These are phyloP conservation scores for Plumapathes pennacea DNA, from an alignment of 92 coral and sea anemone species.

Conservation along the genomic window DNA sequence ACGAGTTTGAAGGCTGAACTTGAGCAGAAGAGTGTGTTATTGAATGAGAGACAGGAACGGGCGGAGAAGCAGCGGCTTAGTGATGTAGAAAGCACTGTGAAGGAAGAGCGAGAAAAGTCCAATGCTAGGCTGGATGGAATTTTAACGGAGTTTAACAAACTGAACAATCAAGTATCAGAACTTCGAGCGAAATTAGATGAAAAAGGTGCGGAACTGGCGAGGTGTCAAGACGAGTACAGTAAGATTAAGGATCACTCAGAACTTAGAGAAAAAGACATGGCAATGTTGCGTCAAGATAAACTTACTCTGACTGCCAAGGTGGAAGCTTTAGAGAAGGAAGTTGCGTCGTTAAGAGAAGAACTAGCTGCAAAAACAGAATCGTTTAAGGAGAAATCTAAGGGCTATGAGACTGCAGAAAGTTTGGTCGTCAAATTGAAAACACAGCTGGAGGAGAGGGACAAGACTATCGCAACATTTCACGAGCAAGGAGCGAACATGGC, in stretches of 20 bases:
- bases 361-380: constrained; percentile 30
- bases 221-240: constrained; percentile 35
- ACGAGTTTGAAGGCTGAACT: constrained; percentile 36
- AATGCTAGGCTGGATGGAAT: constrained; percentile 64
- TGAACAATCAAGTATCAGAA: constrained; percentile 26
- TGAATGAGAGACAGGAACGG: constrained; percentile 57
- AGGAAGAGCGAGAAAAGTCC: constrained; percentile 61
- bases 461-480: constrained; percentile 67
- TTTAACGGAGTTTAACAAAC: constrained; percentile 63
- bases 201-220: constrained; percentile 50
- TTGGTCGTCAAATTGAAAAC: constrained; percentile 58
- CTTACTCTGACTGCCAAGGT: constrained; percentile 45
- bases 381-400: constrained; percentile 39
- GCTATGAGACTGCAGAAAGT: constrained; percentile 47
- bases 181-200: constrained; percentile 54
- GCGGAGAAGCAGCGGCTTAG: constrained; percentile 29
- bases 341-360: constrained; percentile 38
- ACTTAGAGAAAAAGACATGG: constrained; percentile 53
- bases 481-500: constrained; percentile 89
- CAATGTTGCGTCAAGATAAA: constrained; percentile 56
- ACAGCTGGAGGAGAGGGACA: constrained; percentile 82
- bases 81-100: constrained; percentile 47
- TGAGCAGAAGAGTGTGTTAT: constrained; percentile 34
- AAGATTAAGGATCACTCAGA: constrained; percentile 51
- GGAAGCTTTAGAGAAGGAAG: constrained; percentile 44